Conservation (phyloP, 2,888 invertebrate genomes). For the Zeuzera pyrina region DNA sequence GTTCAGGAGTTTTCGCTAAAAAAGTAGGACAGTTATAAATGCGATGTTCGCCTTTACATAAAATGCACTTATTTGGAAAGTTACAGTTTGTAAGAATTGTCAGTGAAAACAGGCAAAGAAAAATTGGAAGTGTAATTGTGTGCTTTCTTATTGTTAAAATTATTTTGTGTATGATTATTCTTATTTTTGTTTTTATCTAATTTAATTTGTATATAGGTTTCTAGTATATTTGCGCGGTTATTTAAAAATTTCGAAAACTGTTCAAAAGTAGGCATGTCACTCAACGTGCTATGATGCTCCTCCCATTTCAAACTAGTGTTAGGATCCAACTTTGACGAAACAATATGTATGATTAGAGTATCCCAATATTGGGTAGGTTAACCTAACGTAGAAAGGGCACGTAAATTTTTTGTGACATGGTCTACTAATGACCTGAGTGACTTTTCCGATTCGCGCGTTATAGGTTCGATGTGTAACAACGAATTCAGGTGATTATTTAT, state of each 20-base stretch:
- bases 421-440: slow-evolving; percentile 15
- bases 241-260: slow-evolving; percentile 7
- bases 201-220: slow-evolving; percentile 3
- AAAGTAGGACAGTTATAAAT: slow-evolving; percentile 9
- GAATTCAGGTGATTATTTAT: slow-evolving; percentile 15
- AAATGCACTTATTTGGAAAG: no score
- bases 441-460: slow-evolving; percentile 12
- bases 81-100: no score
- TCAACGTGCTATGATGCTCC: slow-evolving; percentile 6
- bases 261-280: slow-evolving; percentile 2
- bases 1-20: slow-evolving; percentile 2
- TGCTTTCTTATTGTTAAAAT: no score
- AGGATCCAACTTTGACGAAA: slow-evolving; percentile 14
- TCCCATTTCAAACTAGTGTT: slow-evolving; percentile 12
- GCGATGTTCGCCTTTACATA: slow-evolving; percentile 6
- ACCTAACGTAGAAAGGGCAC: slow-evolving; percentile 15
- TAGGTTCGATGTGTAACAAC: slow-evolving; percentile 12
- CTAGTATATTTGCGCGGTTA: slow-evolving; percentile 7
- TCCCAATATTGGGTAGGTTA: slow-evolving; percentile 16
- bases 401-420: slow-evolving; percentile 16
- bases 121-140: no score
- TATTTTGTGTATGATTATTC: neutral
- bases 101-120: no score
- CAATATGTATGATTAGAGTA: slow-evolving; percentile 9
- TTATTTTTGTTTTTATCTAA: slow-evolving; percentile 1